These are phyloP conservation scores for Rhizomys pruinosus DNA, from an alignment of 2,113 vertebrate genomes.

Conservation along the genomic window DNA sequence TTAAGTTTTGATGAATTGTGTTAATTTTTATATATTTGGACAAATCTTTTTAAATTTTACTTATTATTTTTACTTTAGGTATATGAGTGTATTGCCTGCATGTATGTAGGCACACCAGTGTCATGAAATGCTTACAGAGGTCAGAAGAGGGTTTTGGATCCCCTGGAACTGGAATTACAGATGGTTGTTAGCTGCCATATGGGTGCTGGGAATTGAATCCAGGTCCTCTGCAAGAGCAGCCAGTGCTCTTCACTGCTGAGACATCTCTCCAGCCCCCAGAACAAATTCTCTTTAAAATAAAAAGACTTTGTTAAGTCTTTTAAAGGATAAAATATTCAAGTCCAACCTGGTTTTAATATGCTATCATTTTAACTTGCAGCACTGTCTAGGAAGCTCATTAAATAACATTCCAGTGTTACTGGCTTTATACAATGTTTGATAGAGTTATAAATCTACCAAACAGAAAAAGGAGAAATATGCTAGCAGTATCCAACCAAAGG, in stretches of 20 bases:
- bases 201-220: too few relatives aligned
- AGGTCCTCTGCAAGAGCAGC: too few relatives aligned
- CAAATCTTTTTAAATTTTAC: too few relatives aligned
- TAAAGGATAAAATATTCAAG: background rate
- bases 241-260: too few relatives aligned
- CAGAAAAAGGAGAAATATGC: slow-evolving; percentile 1
- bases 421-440: slow-evolving; percentile 32
- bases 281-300: slow-evolving; percentile 33
- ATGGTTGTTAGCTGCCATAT: too few relatives aligned
- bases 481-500: slow-evolving; percentile 10
- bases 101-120: too few relatives aligned
- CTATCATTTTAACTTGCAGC: background rate
- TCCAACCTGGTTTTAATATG: slow-evolving; percentile 4
- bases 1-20: background rate
- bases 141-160: too few relatives aligned
- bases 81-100: too few relatives aligned
- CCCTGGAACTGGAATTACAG: too few relatives aligned
- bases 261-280: background rate
- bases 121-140: too few relatives aligned
- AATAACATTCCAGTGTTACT: background rate
- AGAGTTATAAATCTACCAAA: slow-evolving; percentile 34
- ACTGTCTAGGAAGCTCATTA: background rate
- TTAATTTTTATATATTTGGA: slow-evolving; percentile 19
- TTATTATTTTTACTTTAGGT: too few relatives aligned
- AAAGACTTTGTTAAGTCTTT: background rate